Base-by-base conservation (phyloP, 1,140 invertebrate species). In the Eriocheir sinensis region DNA sequence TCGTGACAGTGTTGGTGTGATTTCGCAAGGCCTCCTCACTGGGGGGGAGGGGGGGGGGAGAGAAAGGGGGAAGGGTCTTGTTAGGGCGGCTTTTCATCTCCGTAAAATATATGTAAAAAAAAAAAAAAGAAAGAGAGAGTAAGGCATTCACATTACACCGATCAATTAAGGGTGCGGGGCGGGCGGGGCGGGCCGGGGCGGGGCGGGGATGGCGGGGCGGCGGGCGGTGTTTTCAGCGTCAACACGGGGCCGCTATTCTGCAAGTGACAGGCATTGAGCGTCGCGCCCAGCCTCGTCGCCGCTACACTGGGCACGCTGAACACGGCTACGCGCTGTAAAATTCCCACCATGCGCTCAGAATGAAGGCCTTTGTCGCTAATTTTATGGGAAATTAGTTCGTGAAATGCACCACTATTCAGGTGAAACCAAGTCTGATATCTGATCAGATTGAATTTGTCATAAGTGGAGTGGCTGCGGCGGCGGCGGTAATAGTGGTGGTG, bases 281-380 rank as follows among this genome's bases (percentile, higher is more conserved):
- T 79, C 85, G 80, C 86, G 44, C 79, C 44, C 93, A 40, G 85
- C 90, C 90, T 30, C 88, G 92, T 72, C 60, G 89, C 72, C 95
- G 93, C 93, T 79, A 94, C 95, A 88, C 90, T 94, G 91, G 40
- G 86, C 92, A 93, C 60, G 30, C 83, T 94, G 36, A 95, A 95
- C 93, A 95, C 86, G 95, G 89, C 94, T 91, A 93, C 72, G 48
- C 81, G 94, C 86, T 95, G 95, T 95, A 93, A 95, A 95, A 95
- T 95, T 95, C 92, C 91, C 91, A 91, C 89, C 94, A 44, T 90
- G 80, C 92, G 89, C 95, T 48, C 93, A 95, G 88, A 95, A 95
- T 90, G 92, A 95, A 95, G 80, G 91, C 94, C 93, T 95, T 95
- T 95, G 95, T 95, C 95, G 94, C 94, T 95, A 95, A 95, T 95